Evolutionary conservation across 2,797 vertebrate species (phyloP), one percentile per base, ranked within the genome.

Genomic region (Dicrostonyx torquatus): DNA sequence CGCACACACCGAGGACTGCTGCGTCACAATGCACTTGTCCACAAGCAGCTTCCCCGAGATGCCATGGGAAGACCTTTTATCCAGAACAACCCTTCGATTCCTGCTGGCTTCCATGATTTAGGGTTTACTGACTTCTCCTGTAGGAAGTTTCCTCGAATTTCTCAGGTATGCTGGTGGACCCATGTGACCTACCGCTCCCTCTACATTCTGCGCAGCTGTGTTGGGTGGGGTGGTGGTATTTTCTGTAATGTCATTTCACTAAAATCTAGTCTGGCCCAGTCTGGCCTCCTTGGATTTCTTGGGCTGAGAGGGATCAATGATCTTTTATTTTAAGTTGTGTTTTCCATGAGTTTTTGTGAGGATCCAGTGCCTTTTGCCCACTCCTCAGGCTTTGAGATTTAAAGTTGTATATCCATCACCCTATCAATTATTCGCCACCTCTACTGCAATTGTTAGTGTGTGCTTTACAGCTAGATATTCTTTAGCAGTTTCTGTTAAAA

Each of bases 101-200:
- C 99, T 2, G 98, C 99, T 53, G 99, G 99, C 97, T 99, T 99
- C 99, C 99, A 99, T 0, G 99, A 99, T 97, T 98, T 99, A 96
- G 99, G 99, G 95, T 99, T 99, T 98, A 99, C 99, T 0, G 99
- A 99, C 98, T 99, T 99, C 98, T 99, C 99, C 97, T 99, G 99
- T 97, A 98, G 98, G 97, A 99, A 99, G 98, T 99, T 99, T 72
- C 98, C 99, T 60, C 98, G 99, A 94, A 99, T 99, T 96, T 99
- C 99, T 88, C 99, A 99, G 99, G 99, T 99, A 98, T 13, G 14
- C 31, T 77, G 1, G 60, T 50, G 1, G 0, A 79, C 31, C 17
- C 6, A 0, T 13, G 48, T 77, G 45, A 29, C 20, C 26, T 29
- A 77, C 15, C 13, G 34, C 55, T 4, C 0, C 24, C 45, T 66